phyloP scores from a whole-genome alignment of 2,797 vertebrate genomes.

The Crypturellus tataupa region DNA sequence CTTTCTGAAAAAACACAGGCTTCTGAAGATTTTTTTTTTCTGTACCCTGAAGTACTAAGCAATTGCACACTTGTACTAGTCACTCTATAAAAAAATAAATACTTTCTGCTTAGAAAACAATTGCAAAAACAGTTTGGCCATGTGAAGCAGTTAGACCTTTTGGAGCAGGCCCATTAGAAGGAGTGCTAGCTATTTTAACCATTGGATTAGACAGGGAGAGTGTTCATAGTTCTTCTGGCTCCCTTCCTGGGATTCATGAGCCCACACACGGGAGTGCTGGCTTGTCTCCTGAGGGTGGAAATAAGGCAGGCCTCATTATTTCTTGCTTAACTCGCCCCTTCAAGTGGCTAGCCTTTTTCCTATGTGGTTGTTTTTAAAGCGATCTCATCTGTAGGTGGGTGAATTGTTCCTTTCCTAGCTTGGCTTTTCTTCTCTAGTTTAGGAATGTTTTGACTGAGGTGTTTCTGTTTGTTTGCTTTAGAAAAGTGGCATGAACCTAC shows the following conservation, averaged over 20 bases:
- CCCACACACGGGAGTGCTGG: not conserved
- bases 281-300: not conserved
- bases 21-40: not conserved
- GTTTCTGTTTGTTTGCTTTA: slow-evolving; percentile 22
- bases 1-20: not conserved
- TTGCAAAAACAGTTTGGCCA: not conserved
- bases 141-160: not conserved
- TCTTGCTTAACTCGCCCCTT: slow-evolving; percentile 23
- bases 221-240: not conserved
- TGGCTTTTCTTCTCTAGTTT: not conserved
- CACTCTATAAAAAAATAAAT: not conserved
- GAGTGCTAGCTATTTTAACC: not conserved
- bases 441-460: not conserved
- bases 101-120: not conserved
- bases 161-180: rapidly evolving
- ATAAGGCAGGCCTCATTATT: not conserved
- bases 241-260: not conserved
- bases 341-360: slow-evolving; percentile 31
- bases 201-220: not conserved
- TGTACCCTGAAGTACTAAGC: not conserved
- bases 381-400: slow-evolving; percentile 27
- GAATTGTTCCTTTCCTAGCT: slow-evolving; percentile 49
- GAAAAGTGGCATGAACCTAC: not conserved
- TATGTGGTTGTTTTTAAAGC: not conserved
- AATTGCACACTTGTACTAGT: not conserved